Percentiles rank a stretch among this genome's conserved stretches.
Evolutionary conservation across 2,797 vertebrate genomes (phyloP).

Genomic region (Malacoraja senta): DNA sequence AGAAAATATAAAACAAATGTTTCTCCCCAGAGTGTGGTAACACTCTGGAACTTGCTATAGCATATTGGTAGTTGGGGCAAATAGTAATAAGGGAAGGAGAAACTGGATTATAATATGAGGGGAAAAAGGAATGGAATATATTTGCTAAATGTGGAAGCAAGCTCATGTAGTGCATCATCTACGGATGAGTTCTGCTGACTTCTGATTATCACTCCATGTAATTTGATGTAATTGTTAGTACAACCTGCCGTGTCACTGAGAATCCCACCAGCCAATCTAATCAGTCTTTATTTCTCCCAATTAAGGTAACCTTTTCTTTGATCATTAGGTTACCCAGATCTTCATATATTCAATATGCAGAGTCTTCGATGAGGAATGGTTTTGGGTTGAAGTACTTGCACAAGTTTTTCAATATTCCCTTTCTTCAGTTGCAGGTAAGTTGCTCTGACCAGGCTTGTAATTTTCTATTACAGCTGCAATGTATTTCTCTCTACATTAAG

Average conservation of each 20-base stretch:
- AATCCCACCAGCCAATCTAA: not conserved
- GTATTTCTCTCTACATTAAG: not conserved
- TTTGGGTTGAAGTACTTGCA: slow-evolving; percentile 95
- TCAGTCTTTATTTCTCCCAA: not conserved
- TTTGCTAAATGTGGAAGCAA: too few relatives aligned
- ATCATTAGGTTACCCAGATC: slow-evolving; percentile 76
- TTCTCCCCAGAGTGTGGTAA: too few relatives aligned
- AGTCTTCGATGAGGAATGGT: slow-evolving; percentile 97
- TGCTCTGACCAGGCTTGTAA: not conserved
- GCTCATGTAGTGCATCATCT: too few relatives aligned
- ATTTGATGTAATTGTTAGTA: not conserved
- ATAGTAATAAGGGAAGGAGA: too few relatives aligned
- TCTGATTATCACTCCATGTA: too few relatives aligned
- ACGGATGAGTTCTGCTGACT: too few relatives aligned
- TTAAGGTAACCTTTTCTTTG: slow-evolving; percentile 12
- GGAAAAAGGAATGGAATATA: too few relatives aligned
- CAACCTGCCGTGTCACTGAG: not conserved
- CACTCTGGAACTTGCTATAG: too few relatives aligned
- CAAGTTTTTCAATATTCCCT: slow-evolving; percentile 97
- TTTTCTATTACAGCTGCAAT: not conserved
- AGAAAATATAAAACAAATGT: too few relatives aligned
- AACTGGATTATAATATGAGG: too few relatives aligned
- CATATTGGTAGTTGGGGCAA: too few relatives aligned
- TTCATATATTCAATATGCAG: slow-evolving; percentile 93
- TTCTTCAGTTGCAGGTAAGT: slow-evolving; percentile 89